These are phyloP conservation scores for Sebastes aleutianus DNA, from an alignment of 2,797 vertebrate species.

Conservation along the genomic window DNA sequence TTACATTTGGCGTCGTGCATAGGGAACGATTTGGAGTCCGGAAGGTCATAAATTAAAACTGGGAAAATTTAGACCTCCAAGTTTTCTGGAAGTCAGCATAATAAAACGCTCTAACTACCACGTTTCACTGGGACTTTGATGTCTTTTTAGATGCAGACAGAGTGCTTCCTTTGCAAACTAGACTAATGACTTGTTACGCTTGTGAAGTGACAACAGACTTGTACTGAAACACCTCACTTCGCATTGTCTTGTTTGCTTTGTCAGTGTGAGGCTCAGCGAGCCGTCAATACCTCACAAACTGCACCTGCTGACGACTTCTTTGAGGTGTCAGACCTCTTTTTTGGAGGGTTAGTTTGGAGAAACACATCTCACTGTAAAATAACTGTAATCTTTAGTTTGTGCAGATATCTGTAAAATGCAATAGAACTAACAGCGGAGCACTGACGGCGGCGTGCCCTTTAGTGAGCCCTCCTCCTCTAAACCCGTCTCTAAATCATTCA, in stretches of 20 bases:
- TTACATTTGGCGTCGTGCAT: no score
- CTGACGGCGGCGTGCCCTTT: not conserved
- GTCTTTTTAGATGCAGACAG: not conserved
- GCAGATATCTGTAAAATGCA: no score
- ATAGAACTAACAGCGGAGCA: not conserved
- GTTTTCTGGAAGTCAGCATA: no score
- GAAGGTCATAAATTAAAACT: no score
- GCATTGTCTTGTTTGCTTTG: not conserved
- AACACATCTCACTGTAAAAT: not conserved
- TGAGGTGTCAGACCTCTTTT: not conserved
- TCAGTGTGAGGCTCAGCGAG: not conserved
- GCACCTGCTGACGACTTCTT: not conserved
- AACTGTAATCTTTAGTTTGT: not conserved
- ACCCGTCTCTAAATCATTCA: constrained; percentile 46
- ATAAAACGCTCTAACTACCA: no score
- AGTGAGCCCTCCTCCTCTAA: not conserved
- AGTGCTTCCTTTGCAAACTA: not conserved
- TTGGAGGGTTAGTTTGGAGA: not conserved
- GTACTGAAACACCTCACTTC: not conserved
- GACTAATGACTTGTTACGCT: not conserved
- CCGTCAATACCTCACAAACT: no score
- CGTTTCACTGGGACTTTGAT: not conserved
- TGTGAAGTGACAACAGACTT: not conserved
- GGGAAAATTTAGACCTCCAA: no score
- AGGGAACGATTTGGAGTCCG: no score